These are phyloP conservation scores for Spea multiplicata DNA, from an alignment of 2,113 vertebrate species.

Conservation along the genomic window DNA sequence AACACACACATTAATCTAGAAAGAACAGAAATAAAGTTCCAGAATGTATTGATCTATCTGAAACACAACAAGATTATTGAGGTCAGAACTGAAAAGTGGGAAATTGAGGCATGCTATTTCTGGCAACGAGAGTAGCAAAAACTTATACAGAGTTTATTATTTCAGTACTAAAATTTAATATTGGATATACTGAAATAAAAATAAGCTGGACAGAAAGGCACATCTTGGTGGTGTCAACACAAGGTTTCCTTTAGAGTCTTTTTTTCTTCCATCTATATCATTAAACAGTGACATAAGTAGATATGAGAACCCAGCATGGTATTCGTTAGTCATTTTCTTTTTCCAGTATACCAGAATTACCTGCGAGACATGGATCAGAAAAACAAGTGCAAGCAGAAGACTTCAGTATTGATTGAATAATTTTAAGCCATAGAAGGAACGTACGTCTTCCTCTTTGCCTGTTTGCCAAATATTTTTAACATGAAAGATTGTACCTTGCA, in stretches of 20 bases:
- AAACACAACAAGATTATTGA: no score
- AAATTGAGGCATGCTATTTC: no score
- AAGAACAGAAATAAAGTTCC: no score
- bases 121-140: no score
- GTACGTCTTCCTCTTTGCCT: slow-evolving; percentile 23
- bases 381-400: slow-evolving; percentile 19
- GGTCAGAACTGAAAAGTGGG: no score
- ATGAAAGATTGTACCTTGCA: slow-evolving; percentile 17
- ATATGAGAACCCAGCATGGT: slow-evolving; percentile 20
- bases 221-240: no score
- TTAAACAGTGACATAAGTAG: slow-evolving; percentile 5
- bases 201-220: no score
- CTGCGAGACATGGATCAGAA: slow-evolving; percentile 38
- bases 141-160: no score
- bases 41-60: no score
- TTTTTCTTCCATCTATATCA: slow-evolving; percentile 6
- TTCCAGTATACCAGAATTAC: slow-evolving; percentile 28
- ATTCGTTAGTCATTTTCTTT: slow-evolving; percentile 31
- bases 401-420: slow-evolving; percentile 20
- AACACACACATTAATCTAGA: no score
- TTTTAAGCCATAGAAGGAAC: slow-evolving; percentile 21
- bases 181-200: no score
- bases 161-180: no score
- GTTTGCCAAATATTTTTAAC: slow-evolving; percentile 34
- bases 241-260: not conserved